Evolutionary conservation across 2,888 invertebrate genomes (phyloP), one percentile per base, ranked within the genome.

Genomic region (Aelia acuminata): DNA sequence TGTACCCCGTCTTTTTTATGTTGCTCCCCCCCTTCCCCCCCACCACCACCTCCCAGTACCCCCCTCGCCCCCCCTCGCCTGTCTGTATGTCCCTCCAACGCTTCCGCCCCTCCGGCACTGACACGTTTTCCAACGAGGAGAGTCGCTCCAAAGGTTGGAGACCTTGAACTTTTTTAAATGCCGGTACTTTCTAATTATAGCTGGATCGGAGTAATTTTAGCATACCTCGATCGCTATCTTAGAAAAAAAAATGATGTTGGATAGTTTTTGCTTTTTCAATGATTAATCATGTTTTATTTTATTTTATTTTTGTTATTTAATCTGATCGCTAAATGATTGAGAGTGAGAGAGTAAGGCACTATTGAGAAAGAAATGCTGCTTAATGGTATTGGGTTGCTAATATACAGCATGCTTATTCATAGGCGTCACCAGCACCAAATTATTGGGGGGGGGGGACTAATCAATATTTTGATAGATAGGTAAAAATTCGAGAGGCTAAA

Each of bases 131-230:
- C 18, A 63, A 63, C 63, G 26, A 63, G 15, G 63, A 63, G 63
- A 63, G 31, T 63, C 63, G 31, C 31, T 31, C 63, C 31, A 18
- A 31, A 31, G 63, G 15, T 31, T 63, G 63, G 63, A 63, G 63
- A 7, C 63, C 63, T 63, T 63, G 63, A 63, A 63, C 63, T 63
- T 63, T 63, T 63, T 63, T 63, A 63, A 63, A 63, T 63, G 63
- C 63, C 63, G 63, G 63, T 63, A 63, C 63, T 63, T 63, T 63
- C 63, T 63, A 63, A 63, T 63, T 63, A 63, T 63, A 63, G 63
- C 63, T 63, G 63, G 31, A 63, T 63, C 63, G 63, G 31, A 11
- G 31, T 63, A 31, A 63, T 63, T 63, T 63, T 31, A 63, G 31
- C 31, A 63, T 63, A 31, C 31, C 31, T 31, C 63, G 63, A 63